phyloP scores from a whole-genome alignment of 1,140 invertebrate genomes.

The Pristionchus pacificus region DNA sequence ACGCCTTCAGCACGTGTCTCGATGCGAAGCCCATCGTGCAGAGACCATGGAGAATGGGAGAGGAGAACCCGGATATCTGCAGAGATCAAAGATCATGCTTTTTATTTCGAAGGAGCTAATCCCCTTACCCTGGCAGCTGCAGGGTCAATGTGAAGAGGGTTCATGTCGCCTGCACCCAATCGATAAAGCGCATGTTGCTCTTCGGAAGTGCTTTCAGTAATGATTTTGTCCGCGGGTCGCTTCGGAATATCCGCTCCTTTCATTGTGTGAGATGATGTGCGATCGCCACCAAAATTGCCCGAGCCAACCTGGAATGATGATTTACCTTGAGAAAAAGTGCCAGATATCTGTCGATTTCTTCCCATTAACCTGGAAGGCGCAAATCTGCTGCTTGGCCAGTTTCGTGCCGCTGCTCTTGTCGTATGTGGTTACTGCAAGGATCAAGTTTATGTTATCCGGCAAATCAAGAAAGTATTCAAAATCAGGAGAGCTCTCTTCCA shows the following conservation, averaged over 20 bases:
- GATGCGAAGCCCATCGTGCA: slow-evolving; percentile 81
- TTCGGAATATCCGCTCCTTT: slow-evolving; percentile 63
- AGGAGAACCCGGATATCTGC: slow-evolving; percentile 68
- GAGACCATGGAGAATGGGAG: slow-evolving; percentile 91
- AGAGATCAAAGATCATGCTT: no score
- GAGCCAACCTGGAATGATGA: slow-evolving; percentile 65
- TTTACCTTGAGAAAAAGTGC: background rate
- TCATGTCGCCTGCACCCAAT: slow-evolving; percentile 81
- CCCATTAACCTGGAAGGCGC: slow-evolving; percentile 66
- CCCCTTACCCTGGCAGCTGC: slow-evolving; percentile 69
- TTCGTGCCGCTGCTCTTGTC: no score
- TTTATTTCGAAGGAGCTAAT: no score
- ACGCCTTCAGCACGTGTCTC: slow-evolving; percentile 75
- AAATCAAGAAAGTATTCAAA: no score
- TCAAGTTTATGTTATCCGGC: no score
- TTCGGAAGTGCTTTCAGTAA: slow-evolving; percentile 71
- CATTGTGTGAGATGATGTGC: slow-evolving; percentile 66
- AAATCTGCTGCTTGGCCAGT: slow-evolving; percentile 65
- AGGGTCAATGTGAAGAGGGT: slow-evolving; percentile 92
- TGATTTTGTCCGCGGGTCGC: slow-evolving; percentile 71
- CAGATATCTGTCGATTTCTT: background rate
- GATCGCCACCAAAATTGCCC: slow-evolving; percentile 80
- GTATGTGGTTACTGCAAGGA: no score
- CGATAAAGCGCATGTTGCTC: slow-evolving; percentile 78
- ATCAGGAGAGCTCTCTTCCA: no score